Evolutionary conservation across 2,888 invertebrate species (phyloP).

Genomic region (Lamproptera curius): DNA sequence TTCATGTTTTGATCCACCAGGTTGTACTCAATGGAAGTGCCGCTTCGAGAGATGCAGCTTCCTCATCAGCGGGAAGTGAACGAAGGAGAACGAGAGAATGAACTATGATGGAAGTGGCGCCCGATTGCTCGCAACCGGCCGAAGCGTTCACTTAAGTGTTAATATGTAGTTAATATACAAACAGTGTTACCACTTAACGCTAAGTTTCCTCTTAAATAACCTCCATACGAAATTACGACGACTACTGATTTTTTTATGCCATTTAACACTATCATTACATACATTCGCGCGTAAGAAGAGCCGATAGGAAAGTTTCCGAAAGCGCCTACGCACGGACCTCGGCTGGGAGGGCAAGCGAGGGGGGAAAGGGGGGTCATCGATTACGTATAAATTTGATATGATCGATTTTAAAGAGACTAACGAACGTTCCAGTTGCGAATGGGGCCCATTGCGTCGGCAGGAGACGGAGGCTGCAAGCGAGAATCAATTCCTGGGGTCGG

Average conservation of each 20-base stretch:
- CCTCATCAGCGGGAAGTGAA: background rate
- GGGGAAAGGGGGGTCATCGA: conserved; percentile 40
- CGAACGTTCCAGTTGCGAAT: conserved; percentile 53
- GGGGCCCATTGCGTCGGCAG: background rate
- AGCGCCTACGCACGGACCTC: conserved; percentile 38
- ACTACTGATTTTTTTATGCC: conserved; percentile 50
- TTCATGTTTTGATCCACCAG: conserved; percentile 14
- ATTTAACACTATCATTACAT: conserved; percentile 40
- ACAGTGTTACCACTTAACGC: conserved; percentile 36
- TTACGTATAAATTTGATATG: conserved; percentile 78
- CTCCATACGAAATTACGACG: conserved; percentile 67
- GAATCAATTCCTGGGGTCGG: conserved; percentile 17
- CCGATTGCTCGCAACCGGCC: conserved; percentile 24
- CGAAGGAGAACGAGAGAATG: background rate
- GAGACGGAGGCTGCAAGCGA: conserved; percentile 6
- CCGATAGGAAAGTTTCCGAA: conserved; percentile 48
- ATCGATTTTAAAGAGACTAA: conserved; percentile 51
- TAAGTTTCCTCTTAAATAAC: conserved; percentile 33
- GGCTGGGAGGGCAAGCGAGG: conserved; percentile 62
- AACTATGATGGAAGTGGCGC: conserved; percentile 18
- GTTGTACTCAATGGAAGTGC: conserved; percentile 1
- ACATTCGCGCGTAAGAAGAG: conserved; percentile 54
- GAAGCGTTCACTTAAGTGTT: conserved; percentile 32
- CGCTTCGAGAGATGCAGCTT: background rate
- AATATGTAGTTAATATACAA: conserved; percentile 57